Evolutionary conservation across 2,113 vertebrate species (phyloP).

Genomic region (Guaruba guarouba): DNA sequence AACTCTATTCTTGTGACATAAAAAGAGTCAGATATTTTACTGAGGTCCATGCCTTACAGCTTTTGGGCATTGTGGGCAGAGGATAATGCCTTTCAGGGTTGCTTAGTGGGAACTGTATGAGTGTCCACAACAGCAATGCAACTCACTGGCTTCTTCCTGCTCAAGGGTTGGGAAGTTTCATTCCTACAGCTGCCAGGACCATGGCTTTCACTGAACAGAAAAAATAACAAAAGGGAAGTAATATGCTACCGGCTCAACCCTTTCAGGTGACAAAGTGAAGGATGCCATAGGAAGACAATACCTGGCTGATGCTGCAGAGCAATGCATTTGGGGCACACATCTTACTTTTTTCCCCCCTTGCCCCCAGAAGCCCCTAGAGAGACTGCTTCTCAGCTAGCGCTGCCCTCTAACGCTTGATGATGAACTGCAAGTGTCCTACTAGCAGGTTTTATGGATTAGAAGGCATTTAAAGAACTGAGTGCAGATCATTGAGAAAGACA

Average conservation of each 20-base stretch:
- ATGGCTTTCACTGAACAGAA: neutral
- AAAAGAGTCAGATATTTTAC: neutral
- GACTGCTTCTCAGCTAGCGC: neutral
- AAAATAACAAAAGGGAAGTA: neutral
- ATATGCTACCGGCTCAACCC: neutral
- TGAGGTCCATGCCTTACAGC: neutral
- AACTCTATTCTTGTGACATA: neutral
- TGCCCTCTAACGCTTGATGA: neutral
- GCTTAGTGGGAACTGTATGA: neutral
- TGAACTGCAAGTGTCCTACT: neutral
- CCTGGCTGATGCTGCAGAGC: neutral
- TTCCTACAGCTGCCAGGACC: neutral
- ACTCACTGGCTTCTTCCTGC: neutral
- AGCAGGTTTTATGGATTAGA: neutral
- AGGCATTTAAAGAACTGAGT: neutral
- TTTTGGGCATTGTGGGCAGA: rapidly evolving
- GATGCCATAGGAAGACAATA: neutral
- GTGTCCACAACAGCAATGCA: neutral
- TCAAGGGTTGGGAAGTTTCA: neutral
- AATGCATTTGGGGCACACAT: neutral
- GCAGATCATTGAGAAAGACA: neutral
- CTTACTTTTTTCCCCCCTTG: neutral
- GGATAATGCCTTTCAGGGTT: rapidly evolving
- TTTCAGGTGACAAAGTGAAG: neutral
- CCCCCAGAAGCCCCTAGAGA: neutral